Evolutionary conservation across 2,113 vertebrate species (phyloP).

Genomic region (Microtus montanus): DNA sequence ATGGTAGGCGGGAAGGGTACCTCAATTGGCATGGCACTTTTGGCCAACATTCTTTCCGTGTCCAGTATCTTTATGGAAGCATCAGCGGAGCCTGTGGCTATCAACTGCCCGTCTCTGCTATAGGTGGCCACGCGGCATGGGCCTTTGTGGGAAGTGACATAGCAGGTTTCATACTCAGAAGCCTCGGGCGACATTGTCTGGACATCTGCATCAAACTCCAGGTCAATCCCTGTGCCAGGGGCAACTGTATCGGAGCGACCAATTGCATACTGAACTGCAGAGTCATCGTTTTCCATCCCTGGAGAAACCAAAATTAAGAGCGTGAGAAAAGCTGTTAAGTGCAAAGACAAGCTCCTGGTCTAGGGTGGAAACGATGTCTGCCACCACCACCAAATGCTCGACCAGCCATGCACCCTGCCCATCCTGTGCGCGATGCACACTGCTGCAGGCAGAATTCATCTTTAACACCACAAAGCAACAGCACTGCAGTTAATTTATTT

Average conservation of each 20-base stretch:
- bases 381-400: rapidly evolving
- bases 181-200: slow-evolving; percentile 99
- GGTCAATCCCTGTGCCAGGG: slow-evolving; percentile 96
- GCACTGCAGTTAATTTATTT: neutral
- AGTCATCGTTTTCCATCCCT: slow-evolving; percentile 99
- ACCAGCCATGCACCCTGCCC: rapidly evolving
- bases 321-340: neutral
- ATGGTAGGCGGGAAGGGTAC: slow-evolving; percentile 78
- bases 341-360: neutral
- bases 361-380: neutral
- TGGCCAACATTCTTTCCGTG: slow-evolving; percentile 98
- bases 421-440: neutral
- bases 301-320: slow-evolving; percentile 58
- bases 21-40: slow-evolving; percentile 99
- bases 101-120: slow-evolving; percentile 96
- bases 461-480: neutral
- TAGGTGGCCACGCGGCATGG: slow-evolving; percentile 96
- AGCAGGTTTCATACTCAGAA: slow-evolving; percentile 98
- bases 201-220: slow-evolving; percentile 98
- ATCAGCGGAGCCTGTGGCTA: slow-evolving; percentile 97
- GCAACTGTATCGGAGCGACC: slow-evolving; percentile 97
- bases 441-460: neutral
- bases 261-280: slow-evolving; percentile 96
- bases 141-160: slow-evolving; percentile 98
- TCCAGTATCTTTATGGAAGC: slow-evolving; percentile 99